Percentiles rank a stretch among this genome's conserved stretches.
Conservation (phyloP, 2,113 vertebrate species). For the Peromyscus maniculatus region DNA sequence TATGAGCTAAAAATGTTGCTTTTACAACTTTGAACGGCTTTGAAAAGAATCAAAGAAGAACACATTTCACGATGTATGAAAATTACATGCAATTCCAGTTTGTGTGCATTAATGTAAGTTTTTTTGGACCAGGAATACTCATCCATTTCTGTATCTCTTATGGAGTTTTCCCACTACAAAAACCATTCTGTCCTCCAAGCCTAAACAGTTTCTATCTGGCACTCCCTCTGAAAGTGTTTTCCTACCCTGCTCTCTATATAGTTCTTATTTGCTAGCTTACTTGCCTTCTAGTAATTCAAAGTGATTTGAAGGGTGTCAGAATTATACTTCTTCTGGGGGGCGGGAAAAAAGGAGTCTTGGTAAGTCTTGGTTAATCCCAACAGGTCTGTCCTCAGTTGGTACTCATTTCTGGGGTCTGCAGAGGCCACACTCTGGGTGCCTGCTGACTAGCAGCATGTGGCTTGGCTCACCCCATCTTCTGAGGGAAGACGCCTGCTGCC, state of each 20-base stretch:
- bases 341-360: background rate
- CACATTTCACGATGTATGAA: background rate
- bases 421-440: background rate
- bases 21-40: background rate
- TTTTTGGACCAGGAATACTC: background rate
- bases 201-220: background rate
- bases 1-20: conserved; percentile 8
- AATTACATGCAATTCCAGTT: background rate
- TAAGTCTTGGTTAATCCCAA: background rate
- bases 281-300: background rate
- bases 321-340: background rate
- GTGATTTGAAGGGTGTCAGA: background rate
- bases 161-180: background rate
- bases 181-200: background rate
- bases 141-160: background rate
- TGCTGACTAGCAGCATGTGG: background rate
- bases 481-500: conserved; percentile 37
- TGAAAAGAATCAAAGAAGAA: conserved; percentile 14
- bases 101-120: background rate
- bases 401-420: background rate
- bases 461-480: conserved; percentile 54
- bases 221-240: background rate
- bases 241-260: background rate
- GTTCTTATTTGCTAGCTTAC: background rate
- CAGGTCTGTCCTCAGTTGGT: background rate